Conservation (phyloP, 2,797 vertebrate genomes). For the Chloroceryle inda region DNA sequence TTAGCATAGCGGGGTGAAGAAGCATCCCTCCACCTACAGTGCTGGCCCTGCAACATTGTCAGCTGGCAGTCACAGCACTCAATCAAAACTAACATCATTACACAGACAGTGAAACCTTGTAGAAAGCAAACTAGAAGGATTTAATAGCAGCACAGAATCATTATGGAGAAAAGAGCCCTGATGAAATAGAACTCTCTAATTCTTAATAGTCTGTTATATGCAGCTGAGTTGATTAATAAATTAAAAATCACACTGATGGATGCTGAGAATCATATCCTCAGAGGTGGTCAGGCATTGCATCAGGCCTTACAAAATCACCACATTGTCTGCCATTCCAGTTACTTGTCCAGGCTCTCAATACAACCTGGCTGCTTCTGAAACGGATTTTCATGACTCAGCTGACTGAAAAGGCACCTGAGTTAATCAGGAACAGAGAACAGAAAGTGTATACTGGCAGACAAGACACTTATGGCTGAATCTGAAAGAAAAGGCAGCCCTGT, state of each 20-base stretch:
- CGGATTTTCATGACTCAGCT: not conserved
- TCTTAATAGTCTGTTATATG: not conserved
- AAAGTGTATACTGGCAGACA: not conserved
- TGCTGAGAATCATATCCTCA: not conserved
- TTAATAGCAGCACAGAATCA: not conserved
- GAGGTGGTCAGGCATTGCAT: not conserved
- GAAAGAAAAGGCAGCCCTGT: not conserved
- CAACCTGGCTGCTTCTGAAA: not conserved
- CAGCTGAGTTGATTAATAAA: not conserved
- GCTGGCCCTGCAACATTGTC: not conserved
- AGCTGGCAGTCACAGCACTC: not conserved
- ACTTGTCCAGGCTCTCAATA: not conserved
- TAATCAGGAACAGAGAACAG: not conserved
- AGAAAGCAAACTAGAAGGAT: not conserved
- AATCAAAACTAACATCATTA: not conserved
- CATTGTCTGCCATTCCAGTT: not conserved
- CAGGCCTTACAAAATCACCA: not conserved
- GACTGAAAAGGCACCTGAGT: not conserved
- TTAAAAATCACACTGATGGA: not conserved
- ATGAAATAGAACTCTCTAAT: not conserved
- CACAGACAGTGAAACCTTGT: not conserved
- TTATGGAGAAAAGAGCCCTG: not conserved
- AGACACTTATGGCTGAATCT: rapidly evolving
- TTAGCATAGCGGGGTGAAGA: not conserved
- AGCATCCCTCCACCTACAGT: not conserved